A percentile compares a stretch with the other conserved stretches of the same genome.
These are phyloP conservation scores for Ostrea denselamellosa DNA, from an alignment of 1,140 invertebrate genomes.

Conservation along the genomic window DNA sequence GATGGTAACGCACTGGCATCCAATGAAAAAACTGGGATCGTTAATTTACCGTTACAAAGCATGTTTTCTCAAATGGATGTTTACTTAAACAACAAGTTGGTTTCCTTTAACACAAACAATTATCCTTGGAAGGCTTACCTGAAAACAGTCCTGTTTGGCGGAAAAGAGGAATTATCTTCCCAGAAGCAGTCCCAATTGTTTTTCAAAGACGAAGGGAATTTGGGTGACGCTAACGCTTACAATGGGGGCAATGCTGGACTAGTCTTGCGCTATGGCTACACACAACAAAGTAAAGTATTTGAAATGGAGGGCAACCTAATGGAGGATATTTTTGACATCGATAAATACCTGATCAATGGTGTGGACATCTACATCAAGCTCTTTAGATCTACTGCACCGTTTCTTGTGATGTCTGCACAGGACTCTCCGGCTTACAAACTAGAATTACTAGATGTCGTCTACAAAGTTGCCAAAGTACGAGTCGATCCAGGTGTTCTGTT, in stretches of 20 bases:
- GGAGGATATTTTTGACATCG: conserved; percentile 49
- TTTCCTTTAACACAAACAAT: conserved; percentile 50
- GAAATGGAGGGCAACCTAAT: conserved; percentile 47
- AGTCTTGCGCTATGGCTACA: conserved; percentile 45
- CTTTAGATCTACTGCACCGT: conserved; percentile 43
- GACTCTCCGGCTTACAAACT: conserved; percentile 37
- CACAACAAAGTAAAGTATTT: conserved; percentile 48
- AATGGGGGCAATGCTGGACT: conserved; percentile 43
- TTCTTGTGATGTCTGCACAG: conserved; percentile 41
- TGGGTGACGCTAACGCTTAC: conserved; percentile 40
- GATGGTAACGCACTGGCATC: conserved; percentile 46
- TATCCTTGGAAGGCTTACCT: conserved; percentile 49
- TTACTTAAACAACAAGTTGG: conserved; percentile 51
- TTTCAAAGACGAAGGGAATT: conserved; percentile 43
- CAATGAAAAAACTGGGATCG: conserved; percentile 48
- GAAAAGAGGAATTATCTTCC: conserved; percentile 45
- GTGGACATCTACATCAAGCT: conserved; percentile 52
- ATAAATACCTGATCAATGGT: conserved; percentile 52
- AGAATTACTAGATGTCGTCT: conserved; percentile 42
- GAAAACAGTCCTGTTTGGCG: conserved; percentile 43
- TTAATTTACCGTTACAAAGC: conserved; percentile 42
- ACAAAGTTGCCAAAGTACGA: conserved; percentile 26
- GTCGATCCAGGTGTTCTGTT: conserved; percentile 42
- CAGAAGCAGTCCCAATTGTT: conserved; percentile 44
- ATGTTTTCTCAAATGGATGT: no score